Percentiles rank a stretch among this genome's conserved stretches.
Conservation (phyloP, 2,113 vertebrate genomes). For the Raja brachyura region DNA sequence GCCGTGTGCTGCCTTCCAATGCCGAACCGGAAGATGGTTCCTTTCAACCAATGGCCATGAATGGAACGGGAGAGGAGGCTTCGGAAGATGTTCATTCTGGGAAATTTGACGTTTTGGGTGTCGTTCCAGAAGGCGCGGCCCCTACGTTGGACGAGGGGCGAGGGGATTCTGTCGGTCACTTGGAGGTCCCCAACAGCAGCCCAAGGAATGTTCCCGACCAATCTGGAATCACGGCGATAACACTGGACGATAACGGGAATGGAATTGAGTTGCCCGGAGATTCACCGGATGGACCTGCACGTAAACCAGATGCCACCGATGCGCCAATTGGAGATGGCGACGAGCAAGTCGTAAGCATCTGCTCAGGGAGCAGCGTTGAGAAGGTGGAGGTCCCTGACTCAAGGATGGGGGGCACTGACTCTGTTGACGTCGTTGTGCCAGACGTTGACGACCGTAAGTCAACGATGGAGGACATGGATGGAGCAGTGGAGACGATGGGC, state of each 20-base stretch:
- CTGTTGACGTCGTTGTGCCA: not conserved
- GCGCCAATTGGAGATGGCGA: not conserved
- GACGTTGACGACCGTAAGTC: not conserved
- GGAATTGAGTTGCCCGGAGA: not conserved
- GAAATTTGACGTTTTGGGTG: not conserved
- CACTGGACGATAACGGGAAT: not conserved
- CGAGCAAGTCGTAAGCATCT: not conserved
- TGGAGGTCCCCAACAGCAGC: not conserved
- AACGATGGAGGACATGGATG: not conserved
- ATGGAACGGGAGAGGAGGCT: not conserved
- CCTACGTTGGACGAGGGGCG: not conserved
- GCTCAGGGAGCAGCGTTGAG: not conserved
- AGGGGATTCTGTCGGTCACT: not conserved
- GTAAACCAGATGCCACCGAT: not conserved
- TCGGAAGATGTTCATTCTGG: not conserved
- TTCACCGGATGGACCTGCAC: not conserved
- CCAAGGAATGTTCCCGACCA: not conserved
- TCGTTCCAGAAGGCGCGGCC: not conserved
- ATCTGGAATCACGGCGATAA: not conserved
- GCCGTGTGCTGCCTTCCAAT: no score
- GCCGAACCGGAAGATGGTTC: not conserved
- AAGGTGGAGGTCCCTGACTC: not conserved
- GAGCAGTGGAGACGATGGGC: not conserved
- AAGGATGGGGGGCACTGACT: not conserved
- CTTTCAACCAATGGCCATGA: not conserved